phyloP scores from a whole-genome alignment of 2,888 invertebrate species.

The Vanessa cardui region DNA sequence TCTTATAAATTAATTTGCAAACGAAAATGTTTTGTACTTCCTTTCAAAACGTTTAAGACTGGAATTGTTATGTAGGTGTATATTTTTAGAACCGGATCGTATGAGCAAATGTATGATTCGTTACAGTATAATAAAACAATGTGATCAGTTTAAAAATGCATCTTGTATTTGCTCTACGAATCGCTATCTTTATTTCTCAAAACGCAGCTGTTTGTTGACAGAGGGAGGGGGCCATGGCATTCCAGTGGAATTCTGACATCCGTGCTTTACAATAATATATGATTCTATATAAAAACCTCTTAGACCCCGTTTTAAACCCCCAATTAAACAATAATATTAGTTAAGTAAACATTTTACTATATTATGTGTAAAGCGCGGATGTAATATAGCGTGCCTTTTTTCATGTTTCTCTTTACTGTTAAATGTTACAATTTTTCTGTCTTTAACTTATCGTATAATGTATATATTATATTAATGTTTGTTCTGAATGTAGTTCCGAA shows the following conservation, averaged over 20 bases:
- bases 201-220: constrained; percentile 63
- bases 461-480: background rate
- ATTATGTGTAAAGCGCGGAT: constrained; percentile 42
- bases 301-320: constrained; percentile 2
- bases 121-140: background rate
- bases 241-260: constrained; percentile 22
- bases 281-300: background rate
- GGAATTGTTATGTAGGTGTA: constrained; percentile 4
- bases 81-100: background rate
- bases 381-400: constrained; percentile 12
- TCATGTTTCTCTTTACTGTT: constrained; percentile 12
- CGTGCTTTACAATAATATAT: constrained; percentile 28
- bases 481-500: background rate
- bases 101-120: constrained; percentile 1
- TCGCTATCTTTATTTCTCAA: constrained; percentile 39
- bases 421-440: constrained; percentile 2
- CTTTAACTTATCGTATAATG: background rate
- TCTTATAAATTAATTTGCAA: background rate
- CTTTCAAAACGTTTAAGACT: constrained; percentile 7
- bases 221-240: constrained; percentile 61
- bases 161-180: constrained; percentile 20
- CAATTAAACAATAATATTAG: background rate
- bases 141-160: background rate
- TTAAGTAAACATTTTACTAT: constrained; percentile 1
- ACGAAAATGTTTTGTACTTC: background rate